Conservation (phyloP, 2,797 vertebrate species). For the Danio tinwini region DNA sequence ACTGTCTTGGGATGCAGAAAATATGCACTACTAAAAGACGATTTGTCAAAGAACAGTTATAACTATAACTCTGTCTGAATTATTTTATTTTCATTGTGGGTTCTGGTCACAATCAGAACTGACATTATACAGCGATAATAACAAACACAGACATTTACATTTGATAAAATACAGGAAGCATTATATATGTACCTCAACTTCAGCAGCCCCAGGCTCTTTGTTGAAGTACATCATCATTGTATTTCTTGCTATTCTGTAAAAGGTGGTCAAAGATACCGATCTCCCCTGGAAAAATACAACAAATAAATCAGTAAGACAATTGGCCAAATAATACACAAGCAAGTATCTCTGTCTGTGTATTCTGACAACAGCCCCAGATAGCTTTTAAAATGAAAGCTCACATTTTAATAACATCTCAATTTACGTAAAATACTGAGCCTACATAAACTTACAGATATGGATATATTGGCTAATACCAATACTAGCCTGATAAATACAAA, state of each 20-base stretch:
- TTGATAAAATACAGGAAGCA: not conserved
- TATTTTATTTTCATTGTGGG: not conserved
- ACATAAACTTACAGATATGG: not conserved
- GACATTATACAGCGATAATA: not conserved
- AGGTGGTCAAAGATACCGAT: slow-evolving; percentile 98
- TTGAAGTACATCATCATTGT: slow-evolving; percentile 99
- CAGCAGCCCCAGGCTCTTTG: slow-evolving; percentile 93
- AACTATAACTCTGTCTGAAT: not conserved
- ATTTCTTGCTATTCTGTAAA: slow-evolving; percentile 98
- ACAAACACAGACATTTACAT: not conserved
- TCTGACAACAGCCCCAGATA: not conserved
- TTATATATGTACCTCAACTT: slow-evolving; percentile 87
- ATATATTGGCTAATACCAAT: too few species aligned
- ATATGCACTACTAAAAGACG: not conserved
- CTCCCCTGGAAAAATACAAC: slow-evolving; percentile 86
- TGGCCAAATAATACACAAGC: not conserved
- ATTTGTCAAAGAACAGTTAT: not conserved
- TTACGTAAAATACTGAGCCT: not conserved
- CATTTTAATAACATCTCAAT: not conserved
- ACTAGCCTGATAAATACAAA: too few species aligned
- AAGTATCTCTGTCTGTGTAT: not conserved
- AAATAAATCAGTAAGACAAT: not conserved
- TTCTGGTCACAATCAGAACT: not conserved
- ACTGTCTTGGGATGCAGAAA: not conserved
- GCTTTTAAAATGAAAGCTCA: not conserved